Evolutionary conservation across 2,888 invertebrate species (phyloP).

Genomic region (Liposcelis brunnea): DNA sequence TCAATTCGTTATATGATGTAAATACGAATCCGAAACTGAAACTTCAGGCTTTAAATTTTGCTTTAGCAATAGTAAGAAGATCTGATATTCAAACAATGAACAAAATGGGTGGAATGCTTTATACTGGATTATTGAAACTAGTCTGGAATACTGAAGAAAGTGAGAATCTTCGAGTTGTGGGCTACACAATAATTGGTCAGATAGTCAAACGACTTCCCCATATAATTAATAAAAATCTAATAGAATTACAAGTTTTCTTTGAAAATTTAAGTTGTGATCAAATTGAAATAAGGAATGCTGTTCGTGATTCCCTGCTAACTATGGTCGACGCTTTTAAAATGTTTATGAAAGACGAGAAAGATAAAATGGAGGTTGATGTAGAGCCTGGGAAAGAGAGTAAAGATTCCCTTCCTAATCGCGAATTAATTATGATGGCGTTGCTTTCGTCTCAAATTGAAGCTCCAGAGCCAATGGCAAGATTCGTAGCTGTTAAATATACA

Average conservation of each 20-base stretch:
- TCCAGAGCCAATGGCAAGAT: conserved; percentile 60
- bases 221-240: conserved; percentile 46
- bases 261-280: conserved; percentile 17
- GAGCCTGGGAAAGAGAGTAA: conserved; percentile 19
- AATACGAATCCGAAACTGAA: conserved; percentile 71
- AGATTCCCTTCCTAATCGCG: conserved; percentile 26
- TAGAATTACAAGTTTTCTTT: conserved; percentile 26
- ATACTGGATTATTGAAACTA: conserved; percentile 49
- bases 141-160: conserved; percentile 40
- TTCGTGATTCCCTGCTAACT: conserved; percentile 48
- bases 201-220: conserved; percentile 31
- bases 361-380: conserved; percentile 2
- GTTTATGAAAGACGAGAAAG: conserved; percentile 2
- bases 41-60: conserved; percentile 62
- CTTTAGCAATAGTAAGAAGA: conserved; percentile 59
- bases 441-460: conserved; percentile 56
- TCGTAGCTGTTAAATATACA: conserved; percentile 67
- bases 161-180: conserved; percentile 40
- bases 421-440: conserved; percentile 39
- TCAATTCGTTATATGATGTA: conserved; percentile 69
- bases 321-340: conserved; percentile 47
- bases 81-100: conserved; percentile 40
- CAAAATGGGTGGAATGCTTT: conserved; percentile 46
- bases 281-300: conserved; percentile 39
- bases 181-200: conserved; percentile 55